Conservation (phyloP, 2,113 vertebrate genomes). For the Cranoglanis bouderius region DNA sequence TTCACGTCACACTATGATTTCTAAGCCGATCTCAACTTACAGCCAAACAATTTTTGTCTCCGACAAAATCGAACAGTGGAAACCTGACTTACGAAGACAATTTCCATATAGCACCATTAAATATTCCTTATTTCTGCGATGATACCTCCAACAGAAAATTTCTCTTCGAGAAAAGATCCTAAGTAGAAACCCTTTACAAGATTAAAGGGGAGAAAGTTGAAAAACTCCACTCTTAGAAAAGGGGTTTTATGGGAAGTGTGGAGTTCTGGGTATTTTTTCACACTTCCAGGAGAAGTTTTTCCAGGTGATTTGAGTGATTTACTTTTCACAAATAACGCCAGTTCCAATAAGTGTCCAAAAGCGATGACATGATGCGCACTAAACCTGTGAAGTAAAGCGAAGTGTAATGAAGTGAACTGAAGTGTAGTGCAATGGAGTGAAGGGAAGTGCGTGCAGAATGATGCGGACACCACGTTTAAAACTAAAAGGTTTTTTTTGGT, state of each 20-base stretch:
- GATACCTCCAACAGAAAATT: too few relatives aligned
- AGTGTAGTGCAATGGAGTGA: neutral
- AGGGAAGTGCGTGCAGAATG: neutral
- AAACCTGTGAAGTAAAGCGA: conserved; percentile 3
- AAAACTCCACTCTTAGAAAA: neutral
- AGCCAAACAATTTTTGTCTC: neutral
- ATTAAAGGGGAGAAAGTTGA: neutral
- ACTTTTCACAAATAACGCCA: neutral
- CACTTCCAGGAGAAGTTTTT: neutral
- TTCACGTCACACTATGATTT: neutral
- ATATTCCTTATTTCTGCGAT: too few relatives aligned
- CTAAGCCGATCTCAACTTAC: neutral
- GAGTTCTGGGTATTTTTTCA: neutral
- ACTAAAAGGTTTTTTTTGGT: neutral
- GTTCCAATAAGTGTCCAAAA: neutral
- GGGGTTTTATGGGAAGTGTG: neutral
- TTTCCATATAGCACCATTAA: neutral
- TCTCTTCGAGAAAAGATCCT: neutral
- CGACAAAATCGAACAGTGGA: neutral
- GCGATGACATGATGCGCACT: neutral
- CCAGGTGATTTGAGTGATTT: neutral
- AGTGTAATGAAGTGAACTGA: neutral
- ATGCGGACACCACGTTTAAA: neutral
- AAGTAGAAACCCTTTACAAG: neutral
- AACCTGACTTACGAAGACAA: neutral